Evolutionary conservation across 1,140 invertebrate genomes (phyloP), one percentile per base, ranked within the genome.

Genomic region (Heliconius eleuchia): DNA sequence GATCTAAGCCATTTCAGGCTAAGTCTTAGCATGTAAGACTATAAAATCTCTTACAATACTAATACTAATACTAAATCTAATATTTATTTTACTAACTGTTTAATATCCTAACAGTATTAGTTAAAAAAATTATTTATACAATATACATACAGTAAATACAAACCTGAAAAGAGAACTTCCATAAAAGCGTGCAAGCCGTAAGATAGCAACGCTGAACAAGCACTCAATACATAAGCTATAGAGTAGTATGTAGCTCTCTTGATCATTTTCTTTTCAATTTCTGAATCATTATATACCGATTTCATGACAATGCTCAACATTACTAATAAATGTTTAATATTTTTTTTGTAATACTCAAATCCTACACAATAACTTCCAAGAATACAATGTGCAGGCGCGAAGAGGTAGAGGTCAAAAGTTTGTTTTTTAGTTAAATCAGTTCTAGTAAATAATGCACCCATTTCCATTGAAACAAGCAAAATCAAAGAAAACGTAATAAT

Each of bases 211-310:
- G 87, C 70, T 4, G 82, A 8, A 0, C 37, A 34, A 19, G 82
- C 79, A 2, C 78, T 77, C 8, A 80, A 27, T 0, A 83, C 13
- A 37, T 85, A 83, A 0, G 79, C 78, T 16, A 42, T n/a, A 1
- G 80, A 52, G 27, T 86, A 91, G n/a, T 81, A 42, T 13, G 72
- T 79, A 4, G 80, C 73, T 16, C 73, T 83, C 71, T 76, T 83
- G 8, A 91, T 84, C 83, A 87, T 86, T 13, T 76, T 71, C 27
- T 70, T 74, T 72, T 90, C 86, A 7, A 88, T 74, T 13, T 79
- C 73, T 3, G 42, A 50, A 52, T 89, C 87, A 71, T 87, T 87
- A 77, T 85, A 83, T 0, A 78, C 77, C 8, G 80, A 75, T 73
- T 89, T 88, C 18, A 89, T 57, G 0, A 30, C 37, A 30, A 91